Evolutionary conservation across 2,797 vertebrate species (phyloP).

Genomic region (Galago senegalensis): DNA sequence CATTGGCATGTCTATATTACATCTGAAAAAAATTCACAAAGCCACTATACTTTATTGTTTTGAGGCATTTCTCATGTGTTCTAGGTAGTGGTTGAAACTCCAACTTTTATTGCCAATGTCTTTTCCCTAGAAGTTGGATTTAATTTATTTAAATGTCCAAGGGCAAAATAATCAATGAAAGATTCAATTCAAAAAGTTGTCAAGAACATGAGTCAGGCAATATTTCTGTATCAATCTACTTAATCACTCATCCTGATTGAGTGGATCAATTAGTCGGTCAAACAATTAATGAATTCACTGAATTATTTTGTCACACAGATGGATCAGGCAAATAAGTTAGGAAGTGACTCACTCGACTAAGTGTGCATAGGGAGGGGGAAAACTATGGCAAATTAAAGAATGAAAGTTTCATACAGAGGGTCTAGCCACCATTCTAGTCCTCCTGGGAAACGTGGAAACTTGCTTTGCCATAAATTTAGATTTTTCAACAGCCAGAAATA

Average conservation of each 20-base stretch:
- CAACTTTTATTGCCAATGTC: slow-evolving; percentile 34
- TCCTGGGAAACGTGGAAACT: neutral
- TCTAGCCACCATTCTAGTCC: neutral
- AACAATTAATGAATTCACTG: slow-evolving; percentile 58
- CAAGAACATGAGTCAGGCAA: slow-evolving; percentile 49
- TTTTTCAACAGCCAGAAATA: neutral
- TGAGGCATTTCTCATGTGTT: neutral
- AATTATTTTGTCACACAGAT: slow-evolving; percentile 63
- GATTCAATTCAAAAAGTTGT: slow-evolving; percentile 39
- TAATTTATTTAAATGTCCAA: slow-evolving; percentile 67
- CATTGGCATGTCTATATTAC: neutral
- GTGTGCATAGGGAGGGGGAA: accelerated
- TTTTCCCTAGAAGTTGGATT: slow-evolving; percentile 19
- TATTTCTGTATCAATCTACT: slow-evolving; percentile 53
- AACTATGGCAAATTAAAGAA: neutral
- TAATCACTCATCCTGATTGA: slow-evolving; percentile 60
- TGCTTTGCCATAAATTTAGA: neutral
- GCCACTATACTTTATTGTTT: neutral
- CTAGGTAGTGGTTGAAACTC: neutral
- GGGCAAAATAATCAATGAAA: slow-evolving; percentile 65
- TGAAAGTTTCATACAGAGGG: neutral
- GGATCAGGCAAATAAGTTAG: neutral
- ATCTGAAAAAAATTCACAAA: neutral
- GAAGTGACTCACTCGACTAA: neutral
- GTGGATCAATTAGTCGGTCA: slow-evolving; percentile 40